phyloP scores from a whole-genome alignment of 2,797 vertebrate genomes.

The Hypotaenidia philippensis region DNA sequence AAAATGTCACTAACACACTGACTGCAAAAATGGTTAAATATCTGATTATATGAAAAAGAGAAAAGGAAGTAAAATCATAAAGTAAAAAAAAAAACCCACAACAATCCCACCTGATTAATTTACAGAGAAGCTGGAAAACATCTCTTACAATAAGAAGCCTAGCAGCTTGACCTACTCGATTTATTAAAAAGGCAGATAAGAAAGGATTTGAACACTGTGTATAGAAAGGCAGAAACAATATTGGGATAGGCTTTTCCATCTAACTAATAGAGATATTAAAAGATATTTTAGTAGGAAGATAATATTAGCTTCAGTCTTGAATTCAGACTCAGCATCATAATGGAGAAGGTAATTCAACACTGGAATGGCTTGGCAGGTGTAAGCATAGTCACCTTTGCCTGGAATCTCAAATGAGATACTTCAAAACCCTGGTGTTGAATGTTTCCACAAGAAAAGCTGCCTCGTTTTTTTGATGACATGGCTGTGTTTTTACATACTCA shows the following conservation, averaged over 20 bases:
- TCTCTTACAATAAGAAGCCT: neutral
- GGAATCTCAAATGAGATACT: neutral
- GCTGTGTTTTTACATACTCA: neutral
- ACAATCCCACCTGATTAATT: neutral
- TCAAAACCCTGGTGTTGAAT: neutral
- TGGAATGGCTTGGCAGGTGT: neutral
- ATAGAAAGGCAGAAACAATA: neutral
- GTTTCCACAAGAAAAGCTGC: neutral
- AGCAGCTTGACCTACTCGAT: neutral
- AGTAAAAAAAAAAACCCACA: neutral
- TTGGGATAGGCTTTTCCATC: neutral
- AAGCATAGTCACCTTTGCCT: neutral
- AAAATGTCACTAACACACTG: neutral
- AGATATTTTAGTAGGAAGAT: neutral
- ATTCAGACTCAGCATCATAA: neutral
- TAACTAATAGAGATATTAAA: constrained; percentile 8
- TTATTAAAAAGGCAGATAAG: neutral
- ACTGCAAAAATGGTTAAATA: neutral
- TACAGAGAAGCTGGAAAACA: neutral
- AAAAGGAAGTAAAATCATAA: neutral
- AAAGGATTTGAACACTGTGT: neutral
- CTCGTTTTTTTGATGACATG: neutral
- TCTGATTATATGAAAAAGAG: neutral
- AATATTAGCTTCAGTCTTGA: neutral
- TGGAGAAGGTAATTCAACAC: neutral